Evolutionary conservation across 2,797 vertebrate genomes (phyloP), one percentile per base, ranked within the genome.

Genomic region (Clarias platycephalus): DNA sequence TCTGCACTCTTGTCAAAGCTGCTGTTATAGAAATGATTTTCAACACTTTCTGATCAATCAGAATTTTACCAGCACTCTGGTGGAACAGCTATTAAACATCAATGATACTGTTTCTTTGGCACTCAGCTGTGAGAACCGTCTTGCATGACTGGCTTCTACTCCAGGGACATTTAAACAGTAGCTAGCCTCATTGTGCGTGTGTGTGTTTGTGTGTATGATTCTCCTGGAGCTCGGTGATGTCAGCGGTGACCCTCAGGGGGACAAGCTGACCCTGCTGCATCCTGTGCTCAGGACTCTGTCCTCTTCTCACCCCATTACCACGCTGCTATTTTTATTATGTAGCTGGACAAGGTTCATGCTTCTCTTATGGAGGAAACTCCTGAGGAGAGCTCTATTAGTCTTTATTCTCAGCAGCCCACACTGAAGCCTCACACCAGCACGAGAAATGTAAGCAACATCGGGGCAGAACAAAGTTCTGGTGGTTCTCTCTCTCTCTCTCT

Each of bases 271-370:
- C 92, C 90, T 34, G 90, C 92, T 93, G 90, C 92, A 89, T 92
- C 92, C 89, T 91, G 90, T 85, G 34, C 68, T 67, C 58, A 84
- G 22, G 78, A 79, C 76, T 68, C 88, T 86, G 82, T 90, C 88
- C 90, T 88, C 89, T 92, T 85, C 83, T 91, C 91, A 92, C 92
- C 88, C 92, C 93, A 90, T 90, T 92, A 90, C 92, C 89, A 90
- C 64, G 80, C 16, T 91, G 90, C 88, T 94, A 94, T 95, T 95
- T 95, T 94, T 94, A 94, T 95, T 90, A 93, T 93, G 86, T 91
- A 88, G 87, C 88, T 70, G 60, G 85, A 92, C 82, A 87, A 83
- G 85, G 86, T 28, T 49, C 26, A 74, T 82, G 84, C 87, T 86
- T 89, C 90, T 90, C 87, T 91, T 72, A 60, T 40, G 4, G 53